Evolutionary conservation across 2,888 invertebrate species (phyloP).

Genomic region (Andrena bucephala): DNA sequence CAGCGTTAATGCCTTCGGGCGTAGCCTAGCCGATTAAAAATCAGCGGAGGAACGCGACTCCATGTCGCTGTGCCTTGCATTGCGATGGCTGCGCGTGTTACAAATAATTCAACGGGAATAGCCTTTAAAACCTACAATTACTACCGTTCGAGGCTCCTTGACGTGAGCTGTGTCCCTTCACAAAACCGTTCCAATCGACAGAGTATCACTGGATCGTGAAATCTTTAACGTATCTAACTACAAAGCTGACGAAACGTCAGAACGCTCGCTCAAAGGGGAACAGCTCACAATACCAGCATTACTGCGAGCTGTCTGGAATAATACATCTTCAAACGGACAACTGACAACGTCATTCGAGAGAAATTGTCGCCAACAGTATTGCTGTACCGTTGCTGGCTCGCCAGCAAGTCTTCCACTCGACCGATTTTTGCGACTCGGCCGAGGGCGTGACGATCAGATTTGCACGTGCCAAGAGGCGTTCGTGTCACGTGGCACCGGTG

Average conservation of each 20-base stretch:
- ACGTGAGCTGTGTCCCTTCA: too few relatives aligned
- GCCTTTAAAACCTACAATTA: background rate
- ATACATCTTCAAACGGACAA: background rate
- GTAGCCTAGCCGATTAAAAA: constrained; percentile 43
- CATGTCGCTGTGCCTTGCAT: constrained; percentile 20
- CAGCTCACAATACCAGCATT: background rate
- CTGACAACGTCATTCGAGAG: background rate
- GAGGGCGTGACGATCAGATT: constrained; percentile 41
- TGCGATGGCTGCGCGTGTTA: constrained; percentile 27
- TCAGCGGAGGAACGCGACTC: constrained; percentile 37
- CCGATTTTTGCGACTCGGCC: constrained; percentile 37
- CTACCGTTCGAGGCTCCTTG: background rate
- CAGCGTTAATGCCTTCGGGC: constrained; percentile 28
- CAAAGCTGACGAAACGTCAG: background rate
- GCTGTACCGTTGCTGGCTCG: background rate
- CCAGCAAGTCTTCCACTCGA: background rate
- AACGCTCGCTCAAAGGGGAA: background rate
- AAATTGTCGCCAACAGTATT: constrained; percentile 12
- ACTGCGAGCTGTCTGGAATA: background rate
- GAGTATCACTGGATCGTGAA: background rate
- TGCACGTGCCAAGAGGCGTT: constrained; percentile 25
- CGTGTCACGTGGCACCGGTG: constrained; percentile 23
- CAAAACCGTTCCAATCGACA: too few relatives aligned
- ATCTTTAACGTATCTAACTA: background rate
- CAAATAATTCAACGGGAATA: constrained; percentile 22